Base-by-base conservation (phyloP, 2,113 vertebrate genomes). In the Hiodon alosoides region DNA sequence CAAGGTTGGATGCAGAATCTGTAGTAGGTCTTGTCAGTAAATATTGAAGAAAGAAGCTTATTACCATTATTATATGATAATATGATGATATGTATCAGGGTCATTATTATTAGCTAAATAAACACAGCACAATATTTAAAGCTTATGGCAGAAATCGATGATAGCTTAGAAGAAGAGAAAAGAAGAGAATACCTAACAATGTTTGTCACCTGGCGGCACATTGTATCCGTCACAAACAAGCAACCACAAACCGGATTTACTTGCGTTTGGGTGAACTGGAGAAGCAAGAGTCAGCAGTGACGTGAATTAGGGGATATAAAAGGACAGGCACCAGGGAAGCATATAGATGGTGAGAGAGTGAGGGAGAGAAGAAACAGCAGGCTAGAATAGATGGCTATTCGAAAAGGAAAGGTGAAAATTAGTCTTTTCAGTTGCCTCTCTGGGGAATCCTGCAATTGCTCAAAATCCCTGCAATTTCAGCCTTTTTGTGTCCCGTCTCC, bases 361-460 rank as follows among this genome's bases (percentile, higher is more conserved):
- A 64, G 46, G 46, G 1, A 46, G 16, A 64, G 61, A 46, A 7
- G 7, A n/a, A 8, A 46, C 1, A 57, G 54, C 10, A 57, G 54
- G 54, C 10, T 5, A 10, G 54, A 5, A 57, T 10, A 10, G 54
- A 57, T 10, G 5, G 54, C 5, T 57, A 10, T 10, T 10, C 5
- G 10, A 57, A 47, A 11, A 66, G 64, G 46, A 69, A 70, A 72
- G 68, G 70, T 80, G 78, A 68, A 82, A 82, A 83, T 82, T 69
- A 82, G 71, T 65, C 52, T 76, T 67, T 72, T 71, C 13, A 65
- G 59, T 72, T 66, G 67, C 71, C 75, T 66, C 77, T 72, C 77
- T 72, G 71, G 62, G 62, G 62, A 46, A 65, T 46, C 17, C 2
- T 3, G 9, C 64, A 11, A 10, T 66, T 47, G 16, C 31, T 66